phyloP scores from a whole-genome alignment of 2,888 invertebrate species.

The Formica aserva region DNA sequence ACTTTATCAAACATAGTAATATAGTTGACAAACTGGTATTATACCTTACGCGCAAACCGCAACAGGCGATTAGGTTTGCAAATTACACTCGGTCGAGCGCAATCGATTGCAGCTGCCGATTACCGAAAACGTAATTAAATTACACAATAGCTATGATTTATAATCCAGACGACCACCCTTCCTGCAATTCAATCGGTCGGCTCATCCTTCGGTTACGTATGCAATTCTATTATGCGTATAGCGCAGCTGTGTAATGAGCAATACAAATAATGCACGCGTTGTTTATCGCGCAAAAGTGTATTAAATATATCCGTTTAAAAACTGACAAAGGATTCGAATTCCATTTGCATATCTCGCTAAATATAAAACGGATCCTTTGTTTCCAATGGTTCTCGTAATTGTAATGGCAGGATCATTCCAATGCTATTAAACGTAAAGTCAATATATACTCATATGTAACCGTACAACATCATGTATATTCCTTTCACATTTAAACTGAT shows the following conservation, averaged over 20 bases:
- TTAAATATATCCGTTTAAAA: slow-evolving; percentile 21
- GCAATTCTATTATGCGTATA: slow-evolving; percentile 8
- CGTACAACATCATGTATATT: not conserved
- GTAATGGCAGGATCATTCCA: not conserved
- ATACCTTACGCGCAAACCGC: slow-evolving; percentile 69
- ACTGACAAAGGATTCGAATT: not conserved
- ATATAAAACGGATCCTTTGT: not conserved
- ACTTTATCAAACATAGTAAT: slow-evolving; percentile 72
- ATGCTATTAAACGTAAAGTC: not conserved
- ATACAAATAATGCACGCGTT: slow-evolving; percentile 11
- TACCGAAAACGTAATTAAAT: slow-evolving; percentile 67
- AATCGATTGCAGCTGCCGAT: slow-evolving; percentile 67
- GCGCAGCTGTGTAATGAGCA: slow-evolving; percentile 51
- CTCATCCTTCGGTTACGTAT: slow-evolving; percentile 32
- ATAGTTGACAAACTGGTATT: slow-evolving; percentile 70
- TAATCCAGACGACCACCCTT: slow-evolving; percentile 56
- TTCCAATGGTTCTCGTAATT: not conserved
- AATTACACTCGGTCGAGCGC: slow-evolving; percentile 60
- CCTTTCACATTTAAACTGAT: slow-evolving; percentile 19
- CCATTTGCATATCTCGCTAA: not conserved
- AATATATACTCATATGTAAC: not conserved
- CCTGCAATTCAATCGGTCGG: slow-evolving; percentile 41
- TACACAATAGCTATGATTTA: slow-evolving; percentile 60
- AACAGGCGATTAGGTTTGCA: slow-evolving; percentile 74
- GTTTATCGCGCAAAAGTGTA: slow-evolving; percentile 6